These are phyloP conservation scores for Trichogramma evanescens DNA, from an alignment of 2,888 invertebrate genomes.

Conservation along the genomic window DNA sequence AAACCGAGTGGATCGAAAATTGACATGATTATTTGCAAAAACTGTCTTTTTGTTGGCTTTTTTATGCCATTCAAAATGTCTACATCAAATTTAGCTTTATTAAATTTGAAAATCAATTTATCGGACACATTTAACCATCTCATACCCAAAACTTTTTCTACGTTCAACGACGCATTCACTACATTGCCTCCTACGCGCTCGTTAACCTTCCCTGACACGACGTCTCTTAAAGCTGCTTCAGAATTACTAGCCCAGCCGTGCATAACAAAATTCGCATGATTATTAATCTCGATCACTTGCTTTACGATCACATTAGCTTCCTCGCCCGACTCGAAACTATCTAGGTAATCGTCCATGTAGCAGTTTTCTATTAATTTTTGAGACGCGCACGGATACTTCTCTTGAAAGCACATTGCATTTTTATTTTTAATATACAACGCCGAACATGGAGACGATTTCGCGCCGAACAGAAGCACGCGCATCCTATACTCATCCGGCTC, in stretches of 20 bases:
- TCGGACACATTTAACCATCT: background rate
- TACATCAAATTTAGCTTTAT: background rate
- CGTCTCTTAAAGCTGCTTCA: background rate
- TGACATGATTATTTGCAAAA: constrained; percentile 24
- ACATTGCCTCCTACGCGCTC: background rate
- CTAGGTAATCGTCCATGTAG: constrained; percentile 25
- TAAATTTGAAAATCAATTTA: background rate
- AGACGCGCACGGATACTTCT: constrained; percentile 22
- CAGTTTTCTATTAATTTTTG: constrained; percentile 24
- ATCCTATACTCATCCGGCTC: constrained; percentile 18
- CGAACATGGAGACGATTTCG: constrained; percentile 28
- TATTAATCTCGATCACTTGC: constrained; percentile 16
- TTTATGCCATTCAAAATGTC: background rate
- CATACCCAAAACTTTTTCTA: background rate
- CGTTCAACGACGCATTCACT: background rate
- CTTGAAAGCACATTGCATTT: constrained; percentile 21
- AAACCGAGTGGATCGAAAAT: constrained; percentile 29
- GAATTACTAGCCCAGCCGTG: constrained; percentile 16
- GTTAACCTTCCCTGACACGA: background rate
- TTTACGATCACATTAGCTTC: constrained; percentile 16
- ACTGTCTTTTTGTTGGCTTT: constrained; percentile 18
- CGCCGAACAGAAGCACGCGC: constrained; percentile 24
- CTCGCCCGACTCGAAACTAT: constrained; percentile 15
- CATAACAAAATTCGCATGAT: constrained; percentile 19
- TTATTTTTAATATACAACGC: constrained; percentile 27